Evolutionary conservation across 2,113 vertebrate species (phyloP), one percentile per base, ranked within the genome.

Genomic region (Saiga tatarica): DNA sequence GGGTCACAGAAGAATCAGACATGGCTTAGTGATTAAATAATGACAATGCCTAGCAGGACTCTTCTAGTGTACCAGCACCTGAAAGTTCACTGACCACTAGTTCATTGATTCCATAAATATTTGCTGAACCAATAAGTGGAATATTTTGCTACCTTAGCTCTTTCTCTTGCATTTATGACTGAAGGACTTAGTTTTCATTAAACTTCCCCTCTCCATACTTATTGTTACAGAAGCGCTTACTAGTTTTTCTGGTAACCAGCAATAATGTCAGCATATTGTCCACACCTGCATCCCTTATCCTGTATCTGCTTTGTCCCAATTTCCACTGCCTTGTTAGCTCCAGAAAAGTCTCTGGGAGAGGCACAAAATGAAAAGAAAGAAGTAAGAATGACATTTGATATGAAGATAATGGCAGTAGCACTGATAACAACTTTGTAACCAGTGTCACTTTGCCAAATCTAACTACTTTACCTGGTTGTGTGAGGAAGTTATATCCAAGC

Each of bases 261-360:
- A 57, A 8, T 12, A 12, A 25, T 50, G 52, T 53, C 81, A 55
- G 21, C 33, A 5, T 19, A 0, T 5, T 30, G 30, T 79, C 12
- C 16, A 0, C 4, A 6, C 33, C 26, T 39, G 2, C 33, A 1
- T 21, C 39, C 33, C n/a, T 30, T n/a, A 6, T 23, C 83, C 14
- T 67, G 13, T 6, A 19, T 3, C 52, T 55, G 64, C 8, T 30
- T 15, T 33, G 60, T 30, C 39, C 33, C 15, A 33, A 28, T 25
- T 59, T 33, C 88, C 19, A 17, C 19, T 15, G 60, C 33, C 39
- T 79, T 17, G 1, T 42, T 26, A 42, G 36, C 10, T 28, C 28
- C n/a, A 36, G 28, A 8, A 25, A 60, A 52, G 19, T 50, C 50
- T 79, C 33, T 1, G 5, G 42, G 59, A 76, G 23, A 26, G 28